Conservation (phyloP, 2,888 invertebrate species). For the Protophormia terraenovae region DNA sequence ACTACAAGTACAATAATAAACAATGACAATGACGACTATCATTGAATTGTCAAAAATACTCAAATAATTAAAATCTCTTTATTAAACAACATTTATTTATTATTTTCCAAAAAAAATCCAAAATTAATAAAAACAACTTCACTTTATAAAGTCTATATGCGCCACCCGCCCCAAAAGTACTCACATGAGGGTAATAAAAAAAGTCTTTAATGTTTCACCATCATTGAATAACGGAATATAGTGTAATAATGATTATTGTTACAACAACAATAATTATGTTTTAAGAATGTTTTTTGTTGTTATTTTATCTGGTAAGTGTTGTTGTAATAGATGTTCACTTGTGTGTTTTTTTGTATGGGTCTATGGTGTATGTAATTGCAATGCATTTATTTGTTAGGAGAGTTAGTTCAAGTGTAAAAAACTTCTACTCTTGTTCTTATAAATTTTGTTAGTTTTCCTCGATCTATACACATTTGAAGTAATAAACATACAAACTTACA, state of each 20-base stretch:
- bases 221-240: not conserved
- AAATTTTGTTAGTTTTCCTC: conserved; percentile 24
- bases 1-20: too few relatives aligned
- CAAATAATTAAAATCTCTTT: not conserved
- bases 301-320: not conserved
- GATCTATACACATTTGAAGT: conserved; percentile 14
- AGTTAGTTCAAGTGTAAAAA: conserved; percentile 30
- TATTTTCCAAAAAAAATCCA: not conserved
- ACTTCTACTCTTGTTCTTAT: conserved; percentile 32
- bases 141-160: too few relatives aligned
- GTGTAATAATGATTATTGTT: conserved; percentile 5
- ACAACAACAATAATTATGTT: conserved; percentile 22
- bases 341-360: too few relatives aligned
- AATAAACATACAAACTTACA: not conserved
- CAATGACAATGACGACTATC: too few relatives aligned
- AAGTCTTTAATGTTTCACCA: not conserved
- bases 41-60: not conserved
- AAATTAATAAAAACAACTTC: not conserved
- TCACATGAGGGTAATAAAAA: too few relatives aligned
- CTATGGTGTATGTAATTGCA: conserved; percentile 16
- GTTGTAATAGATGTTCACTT: not conserved
- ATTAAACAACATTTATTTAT: not conserved
- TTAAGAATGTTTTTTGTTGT: not conserved
- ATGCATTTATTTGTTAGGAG: conserved; percentile 8
- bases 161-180: not conserved